Percentiles rank a stretch among this genome's conserved stretches.
Conservation (phyloP, 2,113 vertebrate genomes). For the Oreocharis arfaki region DNA sequence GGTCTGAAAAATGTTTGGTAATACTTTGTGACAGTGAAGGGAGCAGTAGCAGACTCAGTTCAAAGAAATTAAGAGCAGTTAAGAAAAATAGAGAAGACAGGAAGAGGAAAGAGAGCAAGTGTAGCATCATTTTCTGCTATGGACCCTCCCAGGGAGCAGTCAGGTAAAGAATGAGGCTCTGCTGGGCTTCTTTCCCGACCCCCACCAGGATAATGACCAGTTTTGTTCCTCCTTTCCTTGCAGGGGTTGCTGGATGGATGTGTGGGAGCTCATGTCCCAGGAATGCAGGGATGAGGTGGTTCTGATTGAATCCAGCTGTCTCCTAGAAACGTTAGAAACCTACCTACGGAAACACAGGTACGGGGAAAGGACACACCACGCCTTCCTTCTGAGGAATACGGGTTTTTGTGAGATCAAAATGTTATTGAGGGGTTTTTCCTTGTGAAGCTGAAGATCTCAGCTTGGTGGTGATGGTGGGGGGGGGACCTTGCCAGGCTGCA, state of each 20-base stretch:
- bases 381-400: accelerated
- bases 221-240: not conserved
- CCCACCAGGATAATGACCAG: not conserved
- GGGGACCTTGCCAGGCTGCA: not conserved
- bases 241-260: conserved; percentile 98
- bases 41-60: conserved; percentile 72
- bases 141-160: conserved; percentile 72
- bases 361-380: not conserved
- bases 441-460: not conserved
- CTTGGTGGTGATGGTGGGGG: accelerated
- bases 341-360: conserved; percentile 96
- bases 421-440: no score
- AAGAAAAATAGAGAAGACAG: conserved; percentile 75
- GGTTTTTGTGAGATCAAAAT: not conserved
- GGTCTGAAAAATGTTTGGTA: conserved; percentile 11
- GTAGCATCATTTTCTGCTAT: conserved; percentile 76
- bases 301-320: conserved; percentile 90
- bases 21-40: conserved; percentile 72
- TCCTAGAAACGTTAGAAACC: conserved; percentile 93
- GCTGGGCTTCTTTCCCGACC: not conserved
- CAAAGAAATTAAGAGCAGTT: conserved; percentile 78
- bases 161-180: conserved; percentile 63
- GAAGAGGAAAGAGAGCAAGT: conserved; percentile 74
- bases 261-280: conserved; percentile 98
- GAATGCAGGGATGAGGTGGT: conserved; percentile 97